phyloP scores from a whole-genome alignment of 2,113 vertebrate genomes.

The Alouatta palliata region DNA sequence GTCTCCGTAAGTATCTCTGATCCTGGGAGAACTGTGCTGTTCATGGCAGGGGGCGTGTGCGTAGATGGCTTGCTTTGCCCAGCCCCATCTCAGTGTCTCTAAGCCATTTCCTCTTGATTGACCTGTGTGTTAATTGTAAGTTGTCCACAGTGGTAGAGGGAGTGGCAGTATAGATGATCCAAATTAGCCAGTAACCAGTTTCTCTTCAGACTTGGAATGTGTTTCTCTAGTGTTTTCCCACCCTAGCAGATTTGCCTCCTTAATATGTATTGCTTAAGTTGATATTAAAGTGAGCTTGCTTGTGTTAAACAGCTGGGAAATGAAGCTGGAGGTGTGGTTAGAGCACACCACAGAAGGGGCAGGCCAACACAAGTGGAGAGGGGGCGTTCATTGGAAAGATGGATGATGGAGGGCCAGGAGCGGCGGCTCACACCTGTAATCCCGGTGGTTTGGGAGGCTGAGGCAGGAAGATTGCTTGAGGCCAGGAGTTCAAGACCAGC shows the following conservation, averaged over 20 bases:
- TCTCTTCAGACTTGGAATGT: neutral
- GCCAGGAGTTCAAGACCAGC: too few relatives aligned
- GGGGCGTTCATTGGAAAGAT: neutral
- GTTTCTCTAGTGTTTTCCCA: neutral
- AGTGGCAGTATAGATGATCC: neutral
- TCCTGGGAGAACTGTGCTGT: neutral
- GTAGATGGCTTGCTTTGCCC: rapidly evolving
- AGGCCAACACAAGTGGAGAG: neutral
- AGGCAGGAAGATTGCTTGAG: too few relatives aligned
- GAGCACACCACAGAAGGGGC: neutral
- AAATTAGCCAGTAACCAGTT: neutral
- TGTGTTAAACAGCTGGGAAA: neutral
- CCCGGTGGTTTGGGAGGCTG: too few relatives aligned
- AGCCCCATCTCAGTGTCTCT: neutral
- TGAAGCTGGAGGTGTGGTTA: neutral
- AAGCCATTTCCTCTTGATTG: neutral
- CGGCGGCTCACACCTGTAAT: too few relatives aligned
- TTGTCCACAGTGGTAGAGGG: neutral
- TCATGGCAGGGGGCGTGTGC: too few relatives aligned
- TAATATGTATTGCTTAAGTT: neutral
- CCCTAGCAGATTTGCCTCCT: neutral
- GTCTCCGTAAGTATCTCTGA: constrained; percentile 95
- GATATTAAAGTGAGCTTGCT: neutral
- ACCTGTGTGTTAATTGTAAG: neutral
- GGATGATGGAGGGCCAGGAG: neutral